Base-by-base conservation (phyloP, 2,797 vertebrate species). In the Lemur catta region DNA sequence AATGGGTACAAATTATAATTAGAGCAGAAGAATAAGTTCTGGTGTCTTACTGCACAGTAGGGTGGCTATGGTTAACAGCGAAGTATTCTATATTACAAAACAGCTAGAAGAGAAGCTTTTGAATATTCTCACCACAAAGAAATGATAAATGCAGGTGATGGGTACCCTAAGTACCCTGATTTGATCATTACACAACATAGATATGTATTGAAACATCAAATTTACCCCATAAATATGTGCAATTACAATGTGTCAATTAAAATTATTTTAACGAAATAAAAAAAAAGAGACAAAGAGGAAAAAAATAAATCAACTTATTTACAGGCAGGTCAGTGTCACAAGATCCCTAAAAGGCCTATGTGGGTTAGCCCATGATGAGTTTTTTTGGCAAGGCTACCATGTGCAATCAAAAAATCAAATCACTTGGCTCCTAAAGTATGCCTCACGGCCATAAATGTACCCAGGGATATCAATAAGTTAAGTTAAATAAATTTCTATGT, bases 401-500 rank as follows among this genome's bases (percentile, higher is more conserved):
- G 2, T 48, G 5, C 35, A 84, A 67, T 55, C 43, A 71, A 72
- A 96, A 84, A 67, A 71, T 14, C 38, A 72, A 43, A 86, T 35
- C 46, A 17, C 38, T 89, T 65, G 35, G 78, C 15, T 89, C 50
- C 41, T 72, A 48, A 1, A 67, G 38, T 84, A 85, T 59, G 28
- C 15, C 22, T 91, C 65, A 43, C 72, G 75, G 67, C 9, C 65
- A 57, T 93, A 52, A 86, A 46, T 72, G 20, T 6, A 63, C 46
- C 65, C 17, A 26, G 55, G 18, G n/a, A 28, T 88, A 20, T 38
- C 79, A 59, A 55, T n/a, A n/a, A n/a, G n/a, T n/a, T n/a, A n/a
- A n/a, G n/a, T n/a, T n/a, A n/a, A n/a, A 48, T 81, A 93, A 50
- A 82, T 93, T 91, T 65, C 55, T 84, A 91, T 26, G 12, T 43